Base-by-base conservation (phyloP, 2,797 vertebrate species). In the Orientallactaga sibirica region DNA sequence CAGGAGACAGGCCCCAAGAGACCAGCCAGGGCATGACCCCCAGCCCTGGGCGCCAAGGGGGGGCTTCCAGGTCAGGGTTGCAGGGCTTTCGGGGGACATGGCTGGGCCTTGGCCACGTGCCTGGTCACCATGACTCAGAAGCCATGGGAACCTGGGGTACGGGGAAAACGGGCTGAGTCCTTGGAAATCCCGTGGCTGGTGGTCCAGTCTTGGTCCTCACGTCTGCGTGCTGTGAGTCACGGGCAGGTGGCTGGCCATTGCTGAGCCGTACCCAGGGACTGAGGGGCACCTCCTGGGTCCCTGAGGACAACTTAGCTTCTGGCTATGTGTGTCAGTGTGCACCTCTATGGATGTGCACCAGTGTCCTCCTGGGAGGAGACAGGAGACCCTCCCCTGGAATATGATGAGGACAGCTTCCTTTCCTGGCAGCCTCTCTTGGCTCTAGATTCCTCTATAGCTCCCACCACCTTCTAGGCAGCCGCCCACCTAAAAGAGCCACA, bases 31-130 rank as follows among this genome's bases (percentile, higher is more conserved):
- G 43, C 85, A 1, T 7, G 78, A 94, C 88, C 95, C 92, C 68
- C 11, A 52, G 14, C 74, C 94, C 93, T 8, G 0, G 33, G 80
- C 85, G 0, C 96, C 2, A 3, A 93, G 92, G 95, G 95, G 95
- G 64, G 82, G 85, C 94, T 97, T 97, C 96, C 96, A 64, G 96
- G 95, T 96, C 92, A 88, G 79, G 48, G 86, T 73, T 27, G 0
- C 52, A 0, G 62, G 73, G 81, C 58, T n/a, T 75, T 62, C 10
- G 0, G 24, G 86, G 77, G 48, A 25, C 74, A 43, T 1, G 4
- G 62, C 76, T 64, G 73, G 19, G 37, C 9, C 3, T 12, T 1
- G 80, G 93, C 88, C 96, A 90, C 95, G 67, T 68, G 94, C 86
- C 94, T 2, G 55, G 76, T 61, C 67, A 83, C 93, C 93, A 86